Evolutionary conservation across 2,113 vertebrate species (phyloP).

Genomic region (Capreolus pygargus): DNA sequence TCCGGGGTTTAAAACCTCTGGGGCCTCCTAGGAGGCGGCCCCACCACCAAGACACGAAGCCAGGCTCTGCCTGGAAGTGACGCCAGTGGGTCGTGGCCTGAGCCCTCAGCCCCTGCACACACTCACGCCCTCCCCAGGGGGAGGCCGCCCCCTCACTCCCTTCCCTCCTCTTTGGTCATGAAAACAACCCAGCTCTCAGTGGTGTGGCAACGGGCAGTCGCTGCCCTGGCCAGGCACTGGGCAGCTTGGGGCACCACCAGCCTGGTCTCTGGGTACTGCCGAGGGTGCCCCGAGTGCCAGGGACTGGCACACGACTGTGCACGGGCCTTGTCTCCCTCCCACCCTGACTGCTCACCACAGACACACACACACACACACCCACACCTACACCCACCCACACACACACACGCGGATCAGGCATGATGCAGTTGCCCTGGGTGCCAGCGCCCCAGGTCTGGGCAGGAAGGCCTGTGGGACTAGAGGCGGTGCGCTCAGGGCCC

Average conservation of each 20-base stretch:
- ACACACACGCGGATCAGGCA: not conserved
- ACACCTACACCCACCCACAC: accelerated
- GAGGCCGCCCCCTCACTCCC: not conserved
- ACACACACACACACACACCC: not conserved
- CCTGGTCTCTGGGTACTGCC: not conserved
- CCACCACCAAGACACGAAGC: accelerated
- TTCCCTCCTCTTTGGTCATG: not conserved
- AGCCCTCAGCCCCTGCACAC: not conserved
- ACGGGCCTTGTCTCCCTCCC: not conserved
- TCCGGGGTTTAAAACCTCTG: not conserved
- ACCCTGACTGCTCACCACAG: not conserved
- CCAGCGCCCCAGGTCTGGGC: accelerated
- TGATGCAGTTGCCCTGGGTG: accelerated
- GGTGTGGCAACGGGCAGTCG: not conserved
- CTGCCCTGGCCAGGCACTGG: not conserved
- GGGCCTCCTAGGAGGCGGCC: not conserved
- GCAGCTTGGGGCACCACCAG: not conserved
- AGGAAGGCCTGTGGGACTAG: not conserved
- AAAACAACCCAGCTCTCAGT: not conserved
- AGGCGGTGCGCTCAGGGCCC: accelerated
- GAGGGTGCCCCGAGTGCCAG: too few relatives aligned
- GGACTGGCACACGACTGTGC: accelerated
- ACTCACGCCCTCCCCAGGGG: accelerated
- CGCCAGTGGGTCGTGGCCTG: accelerated
- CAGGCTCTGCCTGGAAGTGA: not conserved